Conservation (phyloP, 1,140 invertebrate species). For the Gryllus bimaculatus region DNA sequence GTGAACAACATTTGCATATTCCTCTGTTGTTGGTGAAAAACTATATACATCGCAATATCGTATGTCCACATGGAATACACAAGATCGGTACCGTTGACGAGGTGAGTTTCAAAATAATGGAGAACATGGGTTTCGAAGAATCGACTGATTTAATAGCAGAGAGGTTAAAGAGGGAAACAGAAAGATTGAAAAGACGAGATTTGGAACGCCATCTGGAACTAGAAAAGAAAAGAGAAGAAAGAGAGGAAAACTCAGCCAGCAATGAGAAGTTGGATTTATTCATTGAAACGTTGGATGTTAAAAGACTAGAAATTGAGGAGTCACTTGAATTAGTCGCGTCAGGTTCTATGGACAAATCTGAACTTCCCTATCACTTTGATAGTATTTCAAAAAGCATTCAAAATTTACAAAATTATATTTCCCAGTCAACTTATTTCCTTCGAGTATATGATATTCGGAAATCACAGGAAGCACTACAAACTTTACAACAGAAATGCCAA, state of each 20-base stretch:
- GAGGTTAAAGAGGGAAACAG: not conserved
- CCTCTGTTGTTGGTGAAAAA: too few relatives aligned
- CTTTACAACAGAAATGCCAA: slow-evolving; percentile 57
- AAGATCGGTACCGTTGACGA: too few relatives aligned
- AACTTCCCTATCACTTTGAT: slow-evolving; percentile 58
- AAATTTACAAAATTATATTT: slow-evolving; percentile 69
- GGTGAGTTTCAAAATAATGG: too few relatives aligned
- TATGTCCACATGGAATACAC: too few relatives aligned
- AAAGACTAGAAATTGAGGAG: slow-evolving; percentile 42
- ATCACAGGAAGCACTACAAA: slow-evolving; percentile 65
- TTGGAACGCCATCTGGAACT: slow-evolving; percentile 41
- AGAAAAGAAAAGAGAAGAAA: slow-evolving; percentile 41
- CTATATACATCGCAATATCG: too few relatives aligned
- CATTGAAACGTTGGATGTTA: slow-evolving; percentile 43
- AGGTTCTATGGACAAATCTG: slow-evolving; percentile 36
- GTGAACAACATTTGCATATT: too few relatives aligned
- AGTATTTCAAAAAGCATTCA: slow-evolving; percentile 58
- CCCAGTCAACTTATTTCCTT: slow-evolving; percentile 72
- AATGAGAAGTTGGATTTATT: slow-evolving; percentile 51
- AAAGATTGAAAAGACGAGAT: slow-evolving; percentile 33
- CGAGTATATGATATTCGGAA: slow-evolving; percentile 70
- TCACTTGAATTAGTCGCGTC: slow-evolving; percentile 33
- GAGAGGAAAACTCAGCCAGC: slow-evolving; percentile 38
- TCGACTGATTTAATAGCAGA: too few relatives aligned
- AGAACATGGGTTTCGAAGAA: too few relatives aligned